Evolutionary conservation across 2,797 vertebrate species (phyloP), one percentile per base, ranked within the genome.

Genomic region (Crypturellus tataupa): DNA sequence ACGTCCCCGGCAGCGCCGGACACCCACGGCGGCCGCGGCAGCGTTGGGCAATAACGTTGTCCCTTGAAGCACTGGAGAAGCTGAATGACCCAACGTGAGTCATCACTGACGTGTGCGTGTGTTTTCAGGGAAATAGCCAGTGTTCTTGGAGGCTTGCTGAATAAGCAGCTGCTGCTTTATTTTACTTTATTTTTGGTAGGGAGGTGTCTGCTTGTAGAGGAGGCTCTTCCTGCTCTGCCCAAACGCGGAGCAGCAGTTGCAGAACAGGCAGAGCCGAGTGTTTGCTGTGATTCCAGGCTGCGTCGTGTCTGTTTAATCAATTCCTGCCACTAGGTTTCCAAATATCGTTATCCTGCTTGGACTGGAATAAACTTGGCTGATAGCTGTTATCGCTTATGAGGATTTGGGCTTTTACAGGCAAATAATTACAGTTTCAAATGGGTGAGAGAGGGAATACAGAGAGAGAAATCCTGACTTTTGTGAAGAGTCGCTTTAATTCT

Each of bases 61-160:
- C 91, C 44, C 88, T 80, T 71, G 85, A 69, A 91, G 78, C 64
- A 24, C 64, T 85, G 59, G 87, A 85, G 94, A 86, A 89, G 83
- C 86, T 96, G 94, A 96, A 94, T 94, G 93, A 59, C 75, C 82
- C 85, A 89, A 80, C 5, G 0, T 47, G 95, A 97, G 63, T 96
- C 95, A 88, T 78, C 71, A 42, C 64, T 87, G 73, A 68, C 0
- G 2, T 72, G 82, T 7, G 31, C 10, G 23, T 10, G 2, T 79
- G 64, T 95, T 89, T 92, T 91, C 65, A 69, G 85, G 80, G 80
- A 73, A 96, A 62, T 7, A 25, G 75, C 88, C 76, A 69, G 14
- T 2, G 40, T 90, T 94, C 56, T 91, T 55, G 62, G 53, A 82
- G 80, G 58, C 63, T 81, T 90, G 95, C 95, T 89, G 84, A 93